Percentiles rank a stretch among this genome's conserved stretches.
phyloP scores from a whole-genome alignment of 1,140 invertebrate species.

The Trichonephila inaurata region DNA sequence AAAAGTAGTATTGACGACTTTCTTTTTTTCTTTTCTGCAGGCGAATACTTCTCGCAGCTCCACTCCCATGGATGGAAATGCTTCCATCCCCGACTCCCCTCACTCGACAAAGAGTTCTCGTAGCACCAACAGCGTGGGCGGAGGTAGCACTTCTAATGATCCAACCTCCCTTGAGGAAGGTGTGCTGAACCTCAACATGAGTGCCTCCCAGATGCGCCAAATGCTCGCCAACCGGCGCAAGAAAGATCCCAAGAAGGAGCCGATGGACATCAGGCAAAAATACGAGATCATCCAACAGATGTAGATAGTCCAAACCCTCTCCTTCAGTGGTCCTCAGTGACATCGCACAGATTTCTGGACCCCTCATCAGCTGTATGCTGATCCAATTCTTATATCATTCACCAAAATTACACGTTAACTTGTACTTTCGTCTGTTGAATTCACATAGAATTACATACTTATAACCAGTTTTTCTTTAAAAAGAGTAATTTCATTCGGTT shows the following conservation, averaged over 20 bases:
- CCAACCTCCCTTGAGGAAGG: conserved; percentile 31
- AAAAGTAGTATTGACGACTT: not conserved
- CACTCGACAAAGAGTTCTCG: conserved; percentile 62
- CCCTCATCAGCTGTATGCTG: not conserved
- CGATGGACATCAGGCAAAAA: conserved; percentile 93
- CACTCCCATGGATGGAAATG: conserved; percentile 67
- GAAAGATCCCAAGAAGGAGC: conserved; percentile 92
- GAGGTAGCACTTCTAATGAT: conserved; percentile 6
- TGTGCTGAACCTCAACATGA: conserved; percentile 90
- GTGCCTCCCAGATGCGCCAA: conserved; percentile 92
- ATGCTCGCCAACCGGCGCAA: conserved; percentile 91
- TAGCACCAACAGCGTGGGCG: conserved; percentile 68
- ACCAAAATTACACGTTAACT: not conserved
- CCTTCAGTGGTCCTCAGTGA: not conserved
- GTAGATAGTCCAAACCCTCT: conserved; percentile 79
- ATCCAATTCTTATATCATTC: not conserved
- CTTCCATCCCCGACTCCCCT: conserved; percentile 72
- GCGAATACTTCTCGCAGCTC: conserved; percentile 71
- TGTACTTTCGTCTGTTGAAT: no score
- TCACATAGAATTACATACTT: no score
- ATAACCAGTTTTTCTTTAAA: no score
- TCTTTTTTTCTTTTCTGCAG: not conserved
- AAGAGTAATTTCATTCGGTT: no score
- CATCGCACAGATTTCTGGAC: not conserved
- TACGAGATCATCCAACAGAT: conserved; percentile 95